Percentiles rank a stretch among this genome's conserved stretches.
Conservation (phyloP, 2,113 vertebrate genomes). For the Gasterosteus aculeatus region DNA sequence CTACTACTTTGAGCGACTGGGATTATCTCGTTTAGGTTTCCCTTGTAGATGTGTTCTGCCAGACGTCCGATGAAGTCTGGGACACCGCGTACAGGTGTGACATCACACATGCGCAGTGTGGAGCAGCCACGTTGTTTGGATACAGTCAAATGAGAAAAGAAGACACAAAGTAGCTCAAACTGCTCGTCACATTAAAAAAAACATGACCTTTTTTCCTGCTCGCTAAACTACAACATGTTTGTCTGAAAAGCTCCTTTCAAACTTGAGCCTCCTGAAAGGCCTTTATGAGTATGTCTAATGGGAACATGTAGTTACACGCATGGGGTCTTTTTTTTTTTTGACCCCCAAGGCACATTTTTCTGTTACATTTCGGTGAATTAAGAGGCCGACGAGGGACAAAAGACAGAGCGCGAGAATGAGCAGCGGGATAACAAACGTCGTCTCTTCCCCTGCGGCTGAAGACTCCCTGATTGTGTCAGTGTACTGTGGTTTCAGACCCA, state of each 20-base stretch:
- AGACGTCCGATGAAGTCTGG: no score
- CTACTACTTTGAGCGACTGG: no score
- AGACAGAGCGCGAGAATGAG: neutral
- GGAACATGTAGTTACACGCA: constrained; percentile 35
- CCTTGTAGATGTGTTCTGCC: no score
- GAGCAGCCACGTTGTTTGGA: no score
- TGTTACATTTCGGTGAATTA: constrained; percentile 30
- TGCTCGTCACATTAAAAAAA: constrained; percentile 5
- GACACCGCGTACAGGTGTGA: no score
- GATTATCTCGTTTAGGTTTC: no score
- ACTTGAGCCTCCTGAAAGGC: constrained; percentile 23
- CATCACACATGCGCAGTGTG: no score
- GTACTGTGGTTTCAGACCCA: constrained; percentile 23
- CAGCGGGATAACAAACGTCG: constrained; percentile 21
- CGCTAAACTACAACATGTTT: constrained; percentile 7
- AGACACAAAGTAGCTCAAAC: constrained; percentile 13
- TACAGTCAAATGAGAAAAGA: neutral
- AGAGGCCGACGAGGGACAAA: neutral
- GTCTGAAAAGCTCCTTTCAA: constrained; percentile 9
- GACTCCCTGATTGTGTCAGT: constrained; percentile 47
- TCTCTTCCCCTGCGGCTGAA: constrained; percentile 34
- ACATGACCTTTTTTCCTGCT: neutral
- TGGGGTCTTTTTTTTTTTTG: neutral
- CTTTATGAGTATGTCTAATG: neutral
- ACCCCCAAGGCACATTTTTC: constrained; percentile 42